These are phyloP conservation scores for Cantharis flavilabris DNA, from an alignment of 2,888 invertebrate species.

Conservation along the genomic window DNA sequence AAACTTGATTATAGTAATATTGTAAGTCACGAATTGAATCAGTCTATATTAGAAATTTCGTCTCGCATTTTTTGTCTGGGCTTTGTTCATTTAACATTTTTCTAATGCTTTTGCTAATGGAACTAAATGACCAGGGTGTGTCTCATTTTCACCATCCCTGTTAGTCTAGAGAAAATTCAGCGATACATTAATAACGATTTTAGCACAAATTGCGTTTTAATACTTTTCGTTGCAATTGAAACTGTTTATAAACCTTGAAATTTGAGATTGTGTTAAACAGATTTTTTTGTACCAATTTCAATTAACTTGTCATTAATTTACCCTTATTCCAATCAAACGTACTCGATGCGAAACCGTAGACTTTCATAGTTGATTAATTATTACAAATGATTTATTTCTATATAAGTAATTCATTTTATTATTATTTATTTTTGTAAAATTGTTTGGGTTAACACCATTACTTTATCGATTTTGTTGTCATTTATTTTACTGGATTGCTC, in stretches of 20 bases:
- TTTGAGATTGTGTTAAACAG: neutral
- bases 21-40: constrained; percentile 2
- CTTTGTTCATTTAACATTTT: neutral
- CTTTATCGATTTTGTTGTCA: neutral
- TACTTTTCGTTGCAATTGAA: neutral
- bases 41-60: neutral
- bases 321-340: neutral
- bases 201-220: neutral
- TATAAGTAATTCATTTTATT: no score
- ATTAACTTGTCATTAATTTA: neutral
- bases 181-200: neutral
- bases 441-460: neutral
- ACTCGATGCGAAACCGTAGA: neutral
- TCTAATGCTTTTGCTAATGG: neutral
- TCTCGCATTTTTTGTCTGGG: neutral
- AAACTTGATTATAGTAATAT: constrained; percentile 3
- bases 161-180: neutral
- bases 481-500: neutral
- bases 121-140: neutral
- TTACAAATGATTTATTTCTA: neutral
- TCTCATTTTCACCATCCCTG: neutral
- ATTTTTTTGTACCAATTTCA: neutral
- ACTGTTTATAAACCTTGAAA: neutral
- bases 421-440: no score
- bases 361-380: neutral